These are phyloP conservation scores for Torymus aiolomorphi DNA, from an alignment of 2,888 invertebrate genomes.

Conservation along the genomic window DNA sequence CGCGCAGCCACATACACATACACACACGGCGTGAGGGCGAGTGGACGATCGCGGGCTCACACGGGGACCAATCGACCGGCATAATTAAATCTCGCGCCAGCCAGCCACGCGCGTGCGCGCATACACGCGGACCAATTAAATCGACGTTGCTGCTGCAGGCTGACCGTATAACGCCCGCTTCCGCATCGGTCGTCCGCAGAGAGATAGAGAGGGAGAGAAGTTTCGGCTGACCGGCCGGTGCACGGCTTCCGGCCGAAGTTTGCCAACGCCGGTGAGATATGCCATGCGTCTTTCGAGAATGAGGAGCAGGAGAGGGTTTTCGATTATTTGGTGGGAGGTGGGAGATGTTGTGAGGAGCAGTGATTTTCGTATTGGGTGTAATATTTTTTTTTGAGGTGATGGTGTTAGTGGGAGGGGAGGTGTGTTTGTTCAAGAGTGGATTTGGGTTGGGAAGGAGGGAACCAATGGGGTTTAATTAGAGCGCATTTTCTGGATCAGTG, in stretches of 20 bases:
- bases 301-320: too few relatives aligned
- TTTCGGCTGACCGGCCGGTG: constrained; percentile 25
- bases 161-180: constrained; percentile 40
- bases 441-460: too few relatives aligned
- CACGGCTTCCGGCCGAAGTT: constrained; percentile 28
- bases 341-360: too few relatives aligned
- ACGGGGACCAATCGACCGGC: constrained; percentile 52
- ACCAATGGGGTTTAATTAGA: background rate
- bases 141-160: constrained; percentile 22
- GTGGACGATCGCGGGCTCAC: constrained; percentile 38
- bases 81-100: constrained; percentile 55
- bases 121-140: constrained; percentile 45
- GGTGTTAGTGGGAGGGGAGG: too few relatives aligned
- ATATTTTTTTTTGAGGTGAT: too few relatives aligned
- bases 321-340: too few relatives aligned
- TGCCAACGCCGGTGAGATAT: background rate
- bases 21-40: too few relatives aligned
- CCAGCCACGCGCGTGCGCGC: background rate
- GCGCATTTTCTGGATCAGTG: constrained; percentile 31
- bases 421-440: too few relatives aligned
- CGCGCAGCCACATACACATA: too few relatives aligned
- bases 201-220: background rate
- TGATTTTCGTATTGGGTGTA: too few relatives aligned
- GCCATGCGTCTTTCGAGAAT: too few relatives aligned
- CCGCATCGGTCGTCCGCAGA: constrained; percentile 27